Evolutionary conservation across 2,113 vertebrate genomes (phyloP).

Genomic region (Ptilorrhoa leucosticta): DNA sequence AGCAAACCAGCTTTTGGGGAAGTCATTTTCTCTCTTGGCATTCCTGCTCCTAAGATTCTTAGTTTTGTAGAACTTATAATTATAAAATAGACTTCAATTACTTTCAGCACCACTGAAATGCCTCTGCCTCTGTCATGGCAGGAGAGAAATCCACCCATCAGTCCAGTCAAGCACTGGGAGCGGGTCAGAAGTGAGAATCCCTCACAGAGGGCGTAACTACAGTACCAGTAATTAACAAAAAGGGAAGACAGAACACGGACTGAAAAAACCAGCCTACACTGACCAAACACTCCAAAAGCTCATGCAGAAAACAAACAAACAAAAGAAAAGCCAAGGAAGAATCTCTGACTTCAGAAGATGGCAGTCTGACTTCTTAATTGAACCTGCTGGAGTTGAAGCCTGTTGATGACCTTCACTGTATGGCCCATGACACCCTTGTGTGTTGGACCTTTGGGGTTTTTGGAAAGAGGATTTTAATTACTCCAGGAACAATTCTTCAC

Average conservation of each 20-base stretch:
- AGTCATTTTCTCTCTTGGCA: neutral
- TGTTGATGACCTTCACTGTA: neutral
- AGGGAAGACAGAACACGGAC: neutral
- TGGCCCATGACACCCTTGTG: too few relatives aligned
- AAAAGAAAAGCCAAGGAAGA: neutral
- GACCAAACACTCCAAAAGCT: neutral
- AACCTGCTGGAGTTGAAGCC: neutral
- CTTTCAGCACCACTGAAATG: neutral
- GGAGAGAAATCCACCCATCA: neutral
- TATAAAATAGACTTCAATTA: neutral
- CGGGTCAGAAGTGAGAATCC: neutral
- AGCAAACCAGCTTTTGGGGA: neutral
- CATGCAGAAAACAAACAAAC: neutral
- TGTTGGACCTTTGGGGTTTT: neutral
- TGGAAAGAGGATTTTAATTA: neutral
- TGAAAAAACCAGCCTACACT: neutral
- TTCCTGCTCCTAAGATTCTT: neutral
- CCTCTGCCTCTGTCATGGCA: neutral
- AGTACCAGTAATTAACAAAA: neutral
- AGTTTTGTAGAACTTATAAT: neutral
- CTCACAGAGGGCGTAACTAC: neutral
- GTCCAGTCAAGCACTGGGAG: neutral
- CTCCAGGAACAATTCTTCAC: neutral
- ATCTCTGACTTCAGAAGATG: neutral
- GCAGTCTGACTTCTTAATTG: neutral